These are phyloP conservation scores for Cerceris rybyensis DNA, from an alignment of 2,888 invertebrate genomes.

Conservation along the genomic window DNA sequence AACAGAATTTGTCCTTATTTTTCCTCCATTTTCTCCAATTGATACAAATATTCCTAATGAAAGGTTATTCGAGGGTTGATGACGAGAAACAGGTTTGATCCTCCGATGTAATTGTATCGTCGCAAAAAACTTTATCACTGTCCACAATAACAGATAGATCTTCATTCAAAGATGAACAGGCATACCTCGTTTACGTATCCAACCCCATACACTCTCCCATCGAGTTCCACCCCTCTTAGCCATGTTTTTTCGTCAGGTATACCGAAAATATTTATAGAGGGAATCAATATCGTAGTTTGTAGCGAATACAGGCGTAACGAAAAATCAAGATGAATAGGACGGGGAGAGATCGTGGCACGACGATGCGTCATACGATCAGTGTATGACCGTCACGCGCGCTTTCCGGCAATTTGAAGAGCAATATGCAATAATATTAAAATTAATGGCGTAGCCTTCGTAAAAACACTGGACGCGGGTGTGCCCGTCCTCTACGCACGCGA, in stretches of 20 bases:
- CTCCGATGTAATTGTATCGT: not conserved
- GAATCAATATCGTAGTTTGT: constrained; percentile 61
- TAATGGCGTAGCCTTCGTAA: constrained; percentile 68
- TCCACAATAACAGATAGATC: constrained; percentile 25
- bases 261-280: constrained; percentile 56
- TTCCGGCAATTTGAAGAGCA: constrained; percentile 71
- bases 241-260: constrained; percentile 25
- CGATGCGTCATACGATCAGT: constrained; percentile 59
- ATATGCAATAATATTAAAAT: constrained; percentile 76
- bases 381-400: constrained; percentile 60
- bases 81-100: not conserved
- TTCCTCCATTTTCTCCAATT: too few species aligned
- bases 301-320: constrained; percentile 32
- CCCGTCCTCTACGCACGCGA: constrained; percentile 27
- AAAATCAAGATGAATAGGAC: constrained; percentile 67
- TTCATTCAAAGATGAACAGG: constrained; percentile 39
- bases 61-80: not conserved
- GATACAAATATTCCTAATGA: too few species aligned
- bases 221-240: not conserved
- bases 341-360: constrained; percentile 35
- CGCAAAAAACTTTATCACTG: not conserved
- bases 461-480: constrained; percentile 53
- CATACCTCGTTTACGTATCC: constrained; percentile 1
- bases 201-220: not conserved
- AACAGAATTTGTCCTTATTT: too few species aligned